Conservation (phyloP, 2,888 invertebrate genomes). For the Chymomyza procnemis region DNA sequence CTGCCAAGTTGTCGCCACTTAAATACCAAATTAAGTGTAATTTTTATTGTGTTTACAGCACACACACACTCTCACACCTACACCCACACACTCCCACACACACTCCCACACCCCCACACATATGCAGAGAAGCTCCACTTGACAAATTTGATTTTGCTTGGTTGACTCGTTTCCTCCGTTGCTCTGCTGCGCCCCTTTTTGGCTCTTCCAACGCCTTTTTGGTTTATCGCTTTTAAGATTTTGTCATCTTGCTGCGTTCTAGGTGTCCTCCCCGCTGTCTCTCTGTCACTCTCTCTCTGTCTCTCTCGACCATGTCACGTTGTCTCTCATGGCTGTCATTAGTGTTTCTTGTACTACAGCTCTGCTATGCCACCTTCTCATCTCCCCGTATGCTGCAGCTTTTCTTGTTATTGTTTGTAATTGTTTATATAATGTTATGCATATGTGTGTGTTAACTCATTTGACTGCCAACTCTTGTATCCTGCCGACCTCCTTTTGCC, state of each 20-base stretch:
- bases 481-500: too few species aligned
- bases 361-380: not conserved
- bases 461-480: not conserved
- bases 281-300: not conserved
- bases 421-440: conserved; percentile 6
- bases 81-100: not conserved
- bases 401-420: not conserved
- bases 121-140: conserved; percentile 30
- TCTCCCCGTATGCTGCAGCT: too few species aligned
- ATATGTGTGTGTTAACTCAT: not conserved
- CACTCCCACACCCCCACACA: conserved; percentile 21
- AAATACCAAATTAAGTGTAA: conserved; percentile 71
- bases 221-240: conserved; percentile 1
- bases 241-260: not conserved
- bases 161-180: conserved; percentile 34
- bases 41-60: conserved; percentile 40
- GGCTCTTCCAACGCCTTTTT: not conserved
- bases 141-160: conserved; percentile 65
- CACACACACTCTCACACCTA: not conserved
- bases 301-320: not conserved
- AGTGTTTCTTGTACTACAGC: not conserved
- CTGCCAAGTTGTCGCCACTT: conserved; percentile 54
- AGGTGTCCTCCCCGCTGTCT: conserved; percentile 1
- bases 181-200: not conserved
- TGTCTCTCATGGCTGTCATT: conserved; percentile 7